A percentile compares a stretch with the other conserved stretches of the same genome.
These are phyloP conservation scores for Phyto melanocephala DNA, from an alignment of 2,888 invertebrate genomes.

Conservation along the genomic window DNA sequence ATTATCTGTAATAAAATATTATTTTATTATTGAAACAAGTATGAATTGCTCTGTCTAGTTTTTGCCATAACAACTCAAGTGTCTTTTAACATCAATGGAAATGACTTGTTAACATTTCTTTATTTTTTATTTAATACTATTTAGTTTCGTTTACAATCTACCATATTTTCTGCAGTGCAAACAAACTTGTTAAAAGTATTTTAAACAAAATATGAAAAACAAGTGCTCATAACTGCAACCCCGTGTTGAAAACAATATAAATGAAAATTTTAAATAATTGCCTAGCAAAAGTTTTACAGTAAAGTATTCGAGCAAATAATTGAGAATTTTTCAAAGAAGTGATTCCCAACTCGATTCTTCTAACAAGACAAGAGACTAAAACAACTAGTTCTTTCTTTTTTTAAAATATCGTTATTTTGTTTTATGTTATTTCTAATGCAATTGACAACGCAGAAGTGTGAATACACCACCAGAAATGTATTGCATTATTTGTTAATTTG, in stretches of 20 bases:
- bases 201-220: background rate
- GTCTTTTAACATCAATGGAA: conserved; percentile 25
- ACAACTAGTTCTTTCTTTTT: too few species aligned
- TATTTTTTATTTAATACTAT: background rate
- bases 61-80: conserved; percentile 11
- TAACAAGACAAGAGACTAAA: too few species aligned
- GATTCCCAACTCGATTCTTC: too few species aligned
- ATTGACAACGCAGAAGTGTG: too few species aligned
- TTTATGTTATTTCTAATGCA: too few species aligned
- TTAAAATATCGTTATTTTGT: too few species aligned
- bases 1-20: conserved; percentile 24
- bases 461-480: too few species aligned
- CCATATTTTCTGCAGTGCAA: conserved; percentile 1
- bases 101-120: conserved; percentile 35
- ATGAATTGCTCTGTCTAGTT: background rate
- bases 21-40: background rate
- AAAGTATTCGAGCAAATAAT: too few species aligned
- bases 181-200: conserved; percentile 18
- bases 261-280: too few species aligned
- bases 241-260: background rate
- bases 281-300: too few species aligned
- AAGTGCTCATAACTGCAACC: background rate
- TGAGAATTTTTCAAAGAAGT: too few species aligned
- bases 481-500: too few species aligned
- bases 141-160: background rate